A percentile compares a stretch with the other conserved stretches of the same genome.
These are phyloP conservation scores for Melangyna quadrimaculata DNA, from an alignment of 2,888 invertebrate species.

Conservation along the genomic window DNA sequence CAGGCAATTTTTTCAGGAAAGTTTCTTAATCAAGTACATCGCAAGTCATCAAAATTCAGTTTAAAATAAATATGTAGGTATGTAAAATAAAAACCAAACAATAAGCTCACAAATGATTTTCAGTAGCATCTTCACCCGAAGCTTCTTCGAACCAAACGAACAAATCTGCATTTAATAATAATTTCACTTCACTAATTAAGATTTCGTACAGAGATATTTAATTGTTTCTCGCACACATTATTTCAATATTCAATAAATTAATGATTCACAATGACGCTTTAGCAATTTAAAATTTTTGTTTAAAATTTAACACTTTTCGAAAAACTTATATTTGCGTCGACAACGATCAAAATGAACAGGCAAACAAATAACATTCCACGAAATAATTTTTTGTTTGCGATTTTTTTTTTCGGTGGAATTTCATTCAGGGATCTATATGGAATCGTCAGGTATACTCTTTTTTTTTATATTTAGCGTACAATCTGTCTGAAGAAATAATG, in stretches of 20 bases:
- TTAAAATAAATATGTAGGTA: slow-evolving; percentile 27
- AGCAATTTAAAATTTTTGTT: slow-evolving; percentile 6
- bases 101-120: slow-evolving; percentile 57
- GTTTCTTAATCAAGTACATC: slow-evolving; percentile 18
- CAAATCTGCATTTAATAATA: slow-evolving; percentile 9
- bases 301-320: slow-evolving; percentile 1
- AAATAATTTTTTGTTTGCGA: not conserved
- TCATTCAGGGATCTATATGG: not conserved
- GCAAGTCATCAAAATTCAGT: slow-evolving; percentile 49
- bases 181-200: not conserved
- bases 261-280: slow-evolving; percentile 37
- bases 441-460: slow-evolving; percentile 22
- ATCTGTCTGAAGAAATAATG: slow-evolving; percentile 12
- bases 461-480: slow-evolving; percentile 36
- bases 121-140: not conserved
- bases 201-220: not conserved
- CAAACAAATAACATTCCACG: slow-evolving; percentile 10
- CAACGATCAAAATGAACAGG: not conserved
- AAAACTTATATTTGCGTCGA: slow-evolving; percentile 2
- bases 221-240: slow-evolving; percentile 30
- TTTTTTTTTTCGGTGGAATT: slow-evolving; percentile 26
- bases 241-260: not conserved
- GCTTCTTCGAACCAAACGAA: slow-evolving; percentile 17
- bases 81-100: not conserved
- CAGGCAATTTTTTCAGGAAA: not conserved